Evolutionary conservation across 1,140 invertebrate species (phyloP).

Genomic region (Leptinotarsa defecta): DNA sequence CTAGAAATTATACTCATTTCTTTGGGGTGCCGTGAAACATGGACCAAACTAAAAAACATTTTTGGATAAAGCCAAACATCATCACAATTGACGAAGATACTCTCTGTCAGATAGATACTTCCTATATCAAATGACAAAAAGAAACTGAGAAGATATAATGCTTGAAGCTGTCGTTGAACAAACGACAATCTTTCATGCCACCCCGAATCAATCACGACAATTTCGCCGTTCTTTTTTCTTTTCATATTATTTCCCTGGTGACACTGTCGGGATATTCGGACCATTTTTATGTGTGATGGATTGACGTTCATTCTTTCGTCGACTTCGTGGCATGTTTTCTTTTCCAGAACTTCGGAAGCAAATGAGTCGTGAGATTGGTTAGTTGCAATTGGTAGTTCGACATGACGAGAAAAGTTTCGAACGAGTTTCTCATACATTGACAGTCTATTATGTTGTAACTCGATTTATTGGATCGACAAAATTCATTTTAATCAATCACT

Average conservation of each 20-base stretch:
- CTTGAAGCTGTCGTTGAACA: constrained; percentile 32
- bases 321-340: neutral
- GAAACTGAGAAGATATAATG: constrained; percentile 20
- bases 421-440: neutral
- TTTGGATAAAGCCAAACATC: no score
- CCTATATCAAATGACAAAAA: neutral
- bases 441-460: neutral
- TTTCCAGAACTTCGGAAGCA: neutral
- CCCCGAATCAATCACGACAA: constrained; percentile 49
- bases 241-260: constrained; percentile 49
- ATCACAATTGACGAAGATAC: neutral
- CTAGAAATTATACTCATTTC: no score
- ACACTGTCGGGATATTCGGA: constrained; percentile 45
- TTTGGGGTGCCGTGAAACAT: no score
- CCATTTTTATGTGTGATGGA: constrained; percentile 45
- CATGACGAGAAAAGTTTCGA: neutral
- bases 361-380: constrained; percentile 5
- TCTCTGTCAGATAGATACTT: neutral
- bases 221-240: constrained; percentile 41
- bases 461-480: no score
- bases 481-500: no score
- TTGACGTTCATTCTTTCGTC: constrained; percentile 39
- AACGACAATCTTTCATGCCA: constrained; percentile 31
- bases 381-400: constrained; percentile 5
- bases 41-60: no score